Base-by-base conservation (phyloP, 2,797 vertebrate genomes). In the Sebastolobus alascanus region DNA sequence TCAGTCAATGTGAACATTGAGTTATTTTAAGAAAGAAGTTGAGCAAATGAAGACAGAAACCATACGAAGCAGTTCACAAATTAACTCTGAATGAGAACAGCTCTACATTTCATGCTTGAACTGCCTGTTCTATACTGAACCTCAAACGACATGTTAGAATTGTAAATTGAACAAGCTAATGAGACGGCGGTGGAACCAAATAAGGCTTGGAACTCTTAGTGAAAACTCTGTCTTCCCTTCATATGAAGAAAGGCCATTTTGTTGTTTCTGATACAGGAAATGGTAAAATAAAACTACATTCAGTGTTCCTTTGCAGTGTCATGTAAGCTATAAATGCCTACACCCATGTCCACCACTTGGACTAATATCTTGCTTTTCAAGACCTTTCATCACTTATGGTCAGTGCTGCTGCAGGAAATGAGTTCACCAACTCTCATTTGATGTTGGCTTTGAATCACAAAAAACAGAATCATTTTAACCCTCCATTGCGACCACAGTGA, bases 91-190 rank as follows among this genome's bases (percentile, higher is more conserved):
- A 50, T 74, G 64, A 68, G 60, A 70, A 80, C 69, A 65, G 85
- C 67, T 80, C 68, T 68, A 66, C 63, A 81, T 91, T 91, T 90
- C 73, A 88, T 84, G 79, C 84, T 80, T 80, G 75, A 70, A 84
- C 29, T 69, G 72, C 66, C 78, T 66, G 76, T 71, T 80, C 72
- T 89, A 63, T 31, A 40, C 70, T 35, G 71, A 80, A 80, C 43
- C 65, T 67, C 76, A 84, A 78, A 85, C 50, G 10, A 58, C 5
- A 56, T 79, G 82, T 74, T 80, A 16, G 83, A 81, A 77, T 87
- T 86, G 50, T 81, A 91, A 90, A 90, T 77, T 87, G 82, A 80
- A 86, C 58, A 3, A 68, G 78, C 65, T 89, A 90, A 91, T 87
- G 87, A 90, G 84, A 78, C 22, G 6, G 43, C 64, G 60, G 72